phyloP scores from a whole-genome alignment of 2,113 vertebrate species.

The Stegostoma tigrinum region DNA sequence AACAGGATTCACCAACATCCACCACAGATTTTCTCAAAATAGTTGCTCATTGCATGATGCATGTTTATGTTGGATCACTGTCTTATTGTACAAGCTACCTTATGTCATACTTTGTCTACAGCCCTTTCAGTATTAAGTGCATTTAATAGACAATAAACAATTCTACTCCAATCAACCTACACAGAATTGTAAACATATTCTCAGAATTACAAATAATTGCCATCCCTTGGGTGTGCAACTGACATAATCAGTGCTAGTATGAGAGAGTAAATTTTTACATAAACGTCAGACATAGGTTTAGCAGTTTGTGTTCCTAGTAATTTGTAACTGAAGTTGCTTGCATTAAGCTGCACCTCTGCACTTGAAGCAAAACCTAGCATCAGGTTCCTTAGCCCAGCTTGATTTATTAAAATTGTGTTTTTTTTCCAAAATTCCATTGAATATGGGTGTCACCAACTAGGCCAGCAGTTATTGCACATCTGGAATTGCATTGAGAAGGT shows the following conservation, averaged over 20 bases:
- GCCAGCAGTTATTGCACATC: no score
- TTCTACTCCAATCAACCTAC: not conserved
- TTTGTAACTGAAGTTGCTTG: not conserved
- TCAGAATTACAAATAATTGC: not conserved
- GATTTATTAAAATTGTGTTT: not conserved
- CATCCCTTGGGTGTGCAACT: not conserved
- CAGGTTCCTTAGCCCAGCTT: not conserved
- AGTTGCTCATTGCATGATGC: not conserved
- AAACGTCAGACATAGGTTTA: not conserved
- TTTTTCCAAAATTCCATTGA: no score
- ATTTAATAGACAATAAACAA: not conserved
- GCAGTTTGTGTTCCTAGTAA: not conserved
- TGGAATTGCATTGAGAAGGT: no score
- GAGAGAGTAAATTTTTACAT: not conserved
- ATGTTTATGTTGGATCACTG: not conserved
- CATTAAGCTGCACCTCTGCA: not conserved
- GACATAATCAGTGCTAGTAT: not conserved
- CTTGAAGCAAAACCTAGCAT: not conserved
- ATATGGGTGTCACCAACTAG: no score
- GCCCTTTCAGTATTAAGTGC: not conserved
- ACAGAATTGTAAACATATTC: constrained; percentile 5
- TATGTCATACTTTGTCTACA: not conserved
- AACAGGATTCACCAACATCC: not conserved
- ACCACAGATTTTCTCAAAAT: not conserved
- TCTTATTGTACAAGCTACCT: not conserved